Conservation (phyloP, 2,113 vertebrate species). For the Polypterus senegalus region DNA sequence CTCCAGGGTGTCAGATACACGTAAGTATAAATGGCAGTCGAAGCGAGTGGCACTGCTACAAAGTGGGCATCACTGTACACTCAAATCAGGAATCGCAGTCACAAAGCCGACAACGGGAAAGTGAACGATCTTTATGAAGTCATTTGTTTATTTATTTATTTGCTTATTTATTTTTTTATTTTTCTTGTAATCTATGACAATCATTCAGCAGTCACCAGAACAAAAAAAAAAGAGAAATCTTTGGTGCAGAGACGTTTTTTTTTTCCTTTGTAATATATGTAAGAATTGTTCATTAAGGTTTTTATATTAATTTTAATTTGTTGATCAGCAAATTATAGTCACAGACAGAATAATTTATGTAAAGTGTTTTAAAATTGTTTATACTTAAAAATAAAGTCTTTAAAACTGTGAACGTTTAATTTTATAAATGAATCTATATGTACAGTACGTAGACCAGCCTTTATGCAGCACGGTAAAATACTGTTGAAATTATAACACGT, state of each 20-base stretch:
- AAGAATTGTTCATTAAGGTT: conserved; percentile 95
- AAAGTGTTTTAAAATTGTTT: conserved; percentile 99
- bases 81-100: conserved; percentile 75
- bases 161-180: conserved; percentile 42
- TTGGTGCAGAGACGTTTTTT: conserved; percentile 65
- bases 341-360: conserved; percentile 97
- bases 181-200: conserved; percentile 97
- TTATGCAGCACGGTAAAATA: conserved; percentile 73
- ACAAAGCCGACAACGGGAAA: too few species aligned
- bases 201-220: conserved; percentile 93
- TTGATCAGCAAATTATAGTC: conserved; percentile 97
- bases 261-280: conserved; percentile 98
- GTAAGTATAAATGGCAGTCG: conserved; percentile 97
- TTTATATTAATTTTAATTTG: conserved; percentile 98
- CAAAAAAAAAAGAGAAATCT: conserved; percentile 76
- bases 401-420: conserved; percentile 97
- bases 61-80: conserved; percentile 96
- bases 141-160: conserved; percentile 54
- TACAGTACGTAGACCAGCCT: conserved; percentile 70
- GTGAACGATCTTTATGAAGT: too few species aligned
- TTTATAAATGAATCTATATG: conserved; percentile 68
- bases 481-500: conserved; percentile 61
- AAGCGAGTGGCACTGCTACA: conserved; percentile 87
- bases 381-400: conserved; percentile 99
- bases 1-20: conserved; percentile 92